Base-by-base conservation (phyloP, 1,140 invertebrate species). In the Lycorma delicatula region DNA sequence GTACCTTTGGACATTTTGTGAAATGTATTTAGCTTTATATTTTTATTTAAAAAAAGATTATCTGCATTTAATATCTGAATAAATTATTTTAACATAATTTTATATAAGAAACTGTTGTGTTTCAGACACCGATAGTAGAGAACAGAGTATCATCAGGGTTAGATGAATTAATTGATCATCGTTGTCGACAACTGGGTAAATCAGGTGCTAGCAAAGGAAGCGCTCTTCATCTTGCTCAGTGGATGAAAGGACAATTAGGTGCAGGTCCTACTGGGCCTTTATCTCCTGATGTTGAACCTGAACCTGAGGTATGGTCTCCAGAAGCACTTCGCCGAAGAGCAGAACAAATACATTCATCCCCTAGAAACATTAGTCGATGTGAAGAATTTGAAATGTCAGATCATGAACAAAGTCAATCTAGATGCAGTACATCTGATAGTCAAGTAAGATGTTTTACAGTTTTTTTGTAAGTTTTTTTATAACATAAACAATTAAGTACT, bases 261-360 rank as follows among this genome's bases (percentile, higher is more conserved):
- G 72, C 74, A 56, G 72, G 66, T 73, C 75, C 61, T 74, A 66
- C 26, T 60, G 70, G 71, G 76, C 70, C 71, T 74, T 63, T 66
- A 71, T 59, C 73, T 69, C 62, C 62, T 2, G 51, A 75, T 69
- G 22, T 71, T 64, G 67, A 79, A 71, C 62, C 77, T 62, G 70
- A 80, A 69, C 69, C 75, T 27, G 81, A 82, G 52, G 79, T 82
- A 50, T 89, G 87, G 86, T 87, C 84, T 3, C 67, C 68, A 3
- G 75, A 84, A 66, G 81, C 82, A 67, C 66, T 85, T 59, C 75
- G 81, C 60, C 81, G 81, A 61, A 73, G 82, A 50, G 81, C 79
- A 16, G 79, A 80, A 67, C 82, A 85, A 67, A 67, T 85, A 29
- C 49, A 49, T n/a, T 44, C 12, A 18, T 28, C 36, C 11, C 65